Base-by-base conservation (phyloP, 37 sponge, comb jelly and placozoan genomes). In the Agelas oroides region DNA sequence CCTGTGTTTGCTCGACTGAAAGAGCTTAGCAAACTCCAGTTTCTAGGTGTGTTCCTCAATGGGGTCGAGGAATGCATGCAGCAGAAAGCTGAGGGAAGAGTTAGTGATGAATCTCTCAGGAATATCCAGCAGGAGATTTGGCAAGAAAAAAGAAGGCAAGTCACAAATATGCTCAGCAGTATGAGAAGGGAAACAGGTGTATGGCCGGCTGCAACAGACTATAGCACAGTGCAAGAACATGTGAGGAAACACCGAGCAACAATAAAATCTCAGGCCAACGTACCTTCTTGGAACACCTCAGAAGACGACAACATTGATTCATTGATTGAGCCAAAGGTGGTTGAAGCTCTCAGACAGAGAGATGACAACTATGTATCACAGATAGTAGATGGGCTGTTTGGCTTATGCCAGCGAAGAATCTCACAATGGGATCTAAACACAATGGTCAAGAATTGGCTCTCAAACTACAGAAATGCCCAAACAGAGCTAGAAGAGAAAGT, bases 1-100 rank as follows among this genome's bases (percentile, higher is more conserved):
- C 93, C 88, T 37, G 73, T 92, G 73, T 92, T 92, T 84, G 77
- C 77, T 30, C 74, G 89, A 14, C 73, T 92, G 52, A 63, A 67
- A 14, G 86, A 92, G 53, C 77, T 92, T 12, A 58, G 25, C 20
- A 92, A 88, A 72, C 64, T 92, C 35, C 81, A 80, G 56, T 65
- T 90, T 12, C 25, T 81, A 21, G 70, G 60, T 23, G 2, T 56
- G 11, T 58, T 81, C 27, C 59, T 81, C 1, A 27, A 36, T n/a
- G n/a, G 35, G 2, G 12, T 83, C 1, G 13, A 73, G 23, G 53
- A 83, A 25, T 12, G 63, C 64, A 64, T 83, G 74, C 39, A 83
- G 53, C 13, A 63, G 2, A 72, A 62, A 46, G 46, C 75, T 24
- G 32, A 83, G 8, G 75, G 65, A 0, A 20, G 1, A 1, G 53